Percentiles rank a stretch among this genome's conserved stretches.
phyloP scores from a whole-genome alignment of 2,797 vertebrate genomes.

The Phylloscopus collybita region DNA sequence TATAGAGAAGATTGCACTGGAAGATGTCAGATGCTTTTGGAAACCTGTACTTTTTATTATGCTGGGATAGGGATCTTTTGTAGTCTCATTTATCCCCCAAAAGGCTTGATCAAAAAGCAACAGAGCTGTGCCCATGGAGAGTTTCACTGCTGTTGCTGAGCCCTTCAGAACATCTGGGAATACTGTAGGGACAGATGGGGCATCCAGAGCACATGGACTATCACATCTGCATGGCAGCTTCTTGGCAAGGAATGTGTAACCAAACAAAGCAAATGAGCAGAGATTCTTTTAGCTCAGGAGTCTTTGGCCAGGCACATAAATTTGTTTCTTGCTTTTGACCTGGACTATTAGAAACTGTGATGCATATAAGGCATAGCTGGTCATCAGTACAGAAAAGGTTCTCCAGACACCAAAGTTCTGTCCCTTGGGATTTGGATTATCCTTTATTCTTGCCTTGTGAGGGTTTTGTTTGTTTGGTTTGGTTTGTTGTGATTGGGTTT shows the following conservation, averaged over 20 bases:
- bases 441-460: neutral
- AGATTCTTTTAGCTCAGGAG: neutral
- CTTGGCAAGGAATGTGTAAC: neutral
- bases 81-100: neutral
- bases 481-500: neutral
- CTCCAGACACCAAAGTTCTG: neutral
- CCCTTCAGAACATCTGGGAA: neutral
- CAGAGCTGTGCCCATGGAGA: neutral
- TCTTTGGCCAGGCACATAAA: neutral
- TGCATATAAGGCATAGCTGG: neutral
- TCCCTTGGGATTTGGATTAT: neutral
- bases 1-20: neutral
- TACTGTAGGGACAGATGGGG: neutral
- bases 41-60: neutral
- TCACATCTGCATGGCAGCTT: neutral
- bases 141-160: neutral
- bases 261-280: neutral
- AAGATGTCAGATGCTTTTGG: neutral
- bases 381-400: neutral
- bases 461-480: neutral
- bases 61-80: neutral
- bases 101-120: neutral
- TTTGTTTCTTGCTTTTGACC: neutral
- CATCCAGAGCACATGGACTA: neutral
- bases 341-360: fast-evolving